phyloP scores from a whole-genome alignment of 2,888 invertebrate genomes.

The Himalopsyche tibetana region DNA sequence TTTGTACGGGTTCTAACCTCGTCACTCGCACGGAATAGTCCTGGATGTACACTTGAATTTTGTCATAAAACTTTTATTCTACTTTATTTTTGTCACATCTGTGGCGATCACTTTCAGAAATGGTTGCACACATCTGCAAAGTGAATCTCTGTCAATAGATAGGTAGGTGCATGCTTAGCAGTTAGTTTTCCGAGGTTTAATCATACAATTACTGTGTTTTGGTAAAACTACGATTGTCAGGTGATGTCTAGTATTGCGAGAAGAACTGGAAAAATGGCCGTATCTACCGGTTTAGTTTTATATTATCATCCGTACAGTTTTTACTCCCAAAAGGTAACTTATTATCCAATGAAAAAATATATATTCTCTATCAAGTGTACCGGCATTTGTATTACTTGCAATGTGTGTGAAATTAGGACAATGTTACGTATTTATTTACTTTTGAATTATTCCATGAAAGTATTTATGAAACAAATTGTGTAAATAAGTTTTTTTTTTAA shows the following conservation, averaged over 20 bases:
- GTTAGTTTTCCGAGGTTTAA: conserved; percentile 26
- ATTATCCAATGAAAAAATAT: conserved; percentile 28
- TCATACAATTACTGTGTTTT: conserved; percentile 24
- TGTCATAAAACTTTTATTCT: too few species aligned
- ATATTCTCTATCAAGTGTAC: conserved; percentile 1
- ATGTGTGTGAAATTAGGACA: background rate
- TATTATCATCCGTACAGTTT: conserved; percentile 85
- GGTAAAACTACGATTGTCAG: conserved; percentile 41
- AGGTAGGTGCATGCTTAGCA: background rate
- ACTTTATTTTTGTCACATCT: too few species aligned
- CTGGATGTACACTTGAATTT: too few species aligned
- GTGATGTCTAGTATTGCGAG: conserved; percentile 56
- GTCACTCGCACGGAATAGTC: too few species aligned
- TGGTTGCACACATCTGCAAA: background rate
- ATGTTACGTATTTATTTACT: too few species aligned
- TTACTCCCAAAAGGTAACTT: conserved; percentile 85
- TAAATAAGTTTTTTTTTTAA: too few species aligned
- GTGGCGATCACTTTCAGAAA: background rate
- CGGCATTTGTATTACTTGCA: conserved; percentile 13
- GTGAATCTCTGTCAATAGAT: conserved; percentile 11
- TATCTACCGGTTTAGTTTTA: conserved; percentile 74
- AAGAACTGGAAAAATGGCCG: conserved; percentile 67
- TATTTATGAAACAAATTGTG: too few species aligned
- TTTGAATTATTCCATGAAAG: too few species aligned
- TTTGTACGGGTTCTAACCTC: too few species aligned